Percentiles rank a stretch among this genome's conserved stretches.
Evolutionary conservation across 2,113 vertebrate species (phyloP).

Genomic region (Dasyornis broadbenti): DNA sequence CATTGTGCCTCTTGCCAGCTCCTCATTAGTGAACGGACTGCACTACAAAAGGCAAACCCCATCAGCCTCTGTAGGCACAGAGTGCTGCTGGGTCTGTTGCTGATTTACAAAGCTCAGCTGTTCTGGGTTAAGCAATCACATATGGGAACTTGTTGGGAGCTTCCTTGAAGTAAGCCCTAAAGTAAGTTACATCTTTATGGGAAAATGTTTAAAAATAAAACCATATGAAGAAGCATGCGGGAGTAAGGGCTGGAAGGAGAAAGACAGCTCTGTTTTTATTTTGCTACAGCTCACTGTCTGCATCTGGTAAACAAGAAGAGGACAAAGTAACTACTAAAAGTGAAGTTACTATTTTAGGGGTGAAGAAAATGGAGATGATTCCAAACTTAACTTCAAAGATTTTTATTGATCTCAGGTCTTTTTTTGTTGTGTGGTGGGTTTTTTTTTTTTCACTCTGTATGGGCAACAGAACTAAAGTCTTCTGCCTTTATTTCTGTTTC

Average conservation of each 20-base stretch:
- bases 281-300: not conserved
- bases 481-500: not conserved
- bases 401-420: not conserved
- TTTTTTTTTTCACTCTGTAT: not conserved
- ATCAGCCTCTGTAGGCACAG: not conserved
- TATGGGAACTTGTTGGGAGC: slow-evolving; percentile 18
- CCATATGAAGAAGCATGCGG: slow-evolving; percentile 1
- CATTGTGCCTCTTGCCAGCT: not conserved
- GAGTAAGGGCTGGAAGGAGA: not conserved
- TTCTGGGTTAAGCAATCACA: not conserved
- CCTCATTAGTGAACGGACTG: not conserved
- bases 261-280: not conserved
- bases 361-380: not conserved
- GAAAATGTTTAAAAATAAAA: slow-evolving; percentile 47
- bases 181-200: slow-evolving; percentile 48
- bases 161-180: slow-evolving; percentile 58
- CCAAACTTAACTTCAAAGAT: not conserved
- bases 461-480: not conserved
- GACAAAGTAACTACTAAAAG: not conserved
- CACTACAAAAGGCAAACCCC: not conserved
- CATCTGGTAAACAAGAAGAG: not conserved
- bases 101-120: slow-evolving; percentile 43
- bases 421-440: too few relatives aligned
- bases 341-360: not conserved
- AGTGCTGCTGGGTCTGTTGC: slow-evolving; percentile 14